Base-by-base conservation (phyloP, 2,113 vertebrate species). In the Poeciliopsis occidentalis region DNA sequence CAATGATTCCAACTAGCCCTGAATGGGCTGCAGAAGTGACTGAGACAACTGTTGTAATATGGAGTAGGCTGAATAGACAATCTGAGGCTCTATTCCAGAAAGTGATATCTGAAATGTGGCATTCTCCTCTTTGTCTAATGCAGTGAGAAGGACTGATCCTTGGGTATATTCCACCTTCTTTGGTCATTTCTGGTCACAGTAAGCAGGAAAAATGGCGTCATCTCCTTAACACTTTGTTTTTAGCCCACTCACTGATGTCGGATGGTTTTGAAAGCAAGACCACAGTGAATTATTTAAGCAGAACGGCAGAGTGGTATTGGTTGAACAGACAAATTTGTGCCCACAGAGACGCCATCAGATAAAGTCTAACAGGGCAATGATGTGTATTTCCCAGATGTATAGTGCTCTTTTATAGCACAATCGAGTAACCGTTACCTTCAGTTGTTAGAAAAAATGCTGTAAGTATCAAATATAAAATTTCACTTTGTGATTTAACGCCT, bases 31-130 rank as follows among this genome's bases (percentile, higher is more conserved):
- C 7, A 60, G 71, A 61, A 68, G 73, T 73, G 72, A 79, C 79
- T 71, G 79, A 79, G 70, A 27, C 57, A 39, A 39, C 75, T 86
- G 75, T 79, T 84, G 66, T 84, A 68, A 64, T 76, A 66, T 37
- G 41, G 68, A 82, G 73, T 76, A 61, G 79, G 82, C 61, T 89
- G 82, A 87, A 87, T 81, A 19, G 69, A 87, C 79, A 85, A 81
- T 87, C 64, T 64, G 19, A n/a, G 84, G 82, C 85, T 32, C 57
- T 15, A 4, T 76, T 78, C 87, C 87, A 89, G 78, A n/a, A 8
- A 75, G 68, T 67, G 83, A 87, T 67, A 15, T 85, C 88, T 88
- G 79, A 26, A 85, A 79, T 86, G 70, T 82, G 76, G 81, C 87
- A 73, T 83, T 83, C 72, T 68, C 32, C 26, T 70, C 29, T 44